A percentile compares a stretch with the other conserved stretches of the same genome.
Conservation (phyloP, 2,888 invertebrate genomes). For the Philaethria dido region DNA sequence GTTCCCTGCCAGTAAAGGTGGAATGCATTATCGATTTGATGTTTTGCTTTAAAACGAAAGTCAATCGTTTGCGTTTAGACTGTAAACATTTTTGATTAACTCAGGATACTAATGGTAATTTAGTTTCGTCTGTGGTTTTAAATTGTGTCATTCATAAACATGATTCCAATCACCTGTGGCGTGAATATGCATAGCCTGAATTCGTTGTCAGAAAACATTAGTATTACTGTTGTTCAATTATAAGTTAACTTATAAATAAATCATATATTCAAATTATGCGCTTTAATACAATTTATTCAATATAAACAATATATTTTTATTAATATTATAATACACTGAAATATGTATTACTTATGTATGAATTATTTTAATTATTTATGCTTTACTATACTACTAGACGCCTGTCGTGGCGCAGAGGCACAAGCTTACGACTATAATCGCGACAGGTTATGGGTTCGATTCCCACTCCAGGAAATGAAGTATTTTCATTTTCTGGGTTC, state of each 20-base stretch:
- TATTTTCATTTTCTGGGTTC: too few relatives aligned
- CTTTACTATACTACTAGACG: too few relatives aligned
- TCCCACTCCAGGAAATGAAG: too few relatives aligned
- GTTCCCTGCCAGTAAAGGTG: neutral
- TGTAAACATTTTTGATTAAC: slow-evolving; percentile 6
- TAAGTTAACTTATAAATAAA: neutral
- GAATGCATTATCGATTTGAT: slow-evolving; percentile 10
- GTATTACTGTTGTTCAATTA: neutral
- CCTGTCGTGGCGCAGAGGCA: too few relatives aligned
- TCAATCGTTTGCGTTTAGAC: neutral
- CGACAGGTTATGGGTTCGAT: too few relatives aligned
- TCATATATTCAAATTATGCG: neutral
- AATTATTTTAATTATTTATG: too few relatives aligned
- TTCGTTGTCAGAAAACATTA: neutral
- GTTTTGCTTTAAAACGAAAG: slow-evolving; percentile 13
- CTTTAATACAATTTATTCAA: neutral
- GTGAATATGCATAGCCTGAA: slow-evolving; percentile 2
- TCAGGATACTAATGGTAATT: slow-evolving; percentile 3
- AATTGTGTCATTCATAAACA: slow-evolving; percentile 12
- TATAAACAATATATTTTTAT: neutral
- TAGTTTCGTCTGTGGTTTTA: slow-evolving; percentile 6
- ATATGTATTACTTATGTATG: too few relatives aligned
- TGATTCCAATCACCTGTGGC: neutral
- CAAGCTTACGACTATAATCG: too few relatives aligned
- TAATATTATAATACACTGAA: neutral